phyloP scores from a whole-genome alignment of 2,888 invertebrate genomes.

The Mythimna loreyi region DNA sequence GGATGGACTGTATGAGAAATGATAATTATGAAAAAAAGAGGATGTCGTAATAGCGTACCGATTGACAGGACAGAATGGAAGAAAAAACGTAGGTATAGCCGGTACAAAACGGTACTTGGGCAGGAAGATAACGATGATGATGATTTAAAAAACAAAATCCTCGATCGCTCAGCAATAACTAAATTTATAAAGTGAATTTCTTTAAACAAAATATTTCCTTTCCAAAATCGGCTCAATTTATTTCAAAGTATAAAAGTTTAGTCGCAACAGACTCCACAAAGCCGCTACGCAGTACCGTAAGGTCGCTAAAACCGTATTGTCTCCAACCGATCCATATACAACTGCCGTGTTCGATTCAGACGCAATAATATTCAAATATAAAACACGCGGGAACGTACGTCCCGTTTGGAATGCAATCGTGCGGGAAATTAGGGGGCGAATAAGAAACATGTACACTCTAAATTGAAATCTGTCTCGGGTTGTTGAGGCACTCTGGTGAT shows the following conservation, averaged over 20 bases:
- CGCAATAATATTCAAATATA: conserved; percentile 67
- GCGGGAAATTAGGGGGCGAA: conserved; percentile 78
- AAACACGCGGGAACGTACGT: conserved; percentile 66
- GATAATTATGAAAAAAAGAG: too few species aligned
- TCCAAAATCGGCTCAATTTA: too few species aligned
- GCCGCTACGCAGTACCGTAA: conserved; percentile 1
- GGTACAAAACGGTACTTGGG: too few species aligned
- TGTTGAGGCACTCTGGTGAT: conserved; percentile 62
- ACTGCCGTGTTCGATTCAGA: conserved; percentile 53
- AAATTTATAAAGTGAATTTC: too few species aligned
- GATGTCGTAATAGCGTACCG: too few species aligned
- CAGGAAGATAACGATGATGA: too few species aligned
- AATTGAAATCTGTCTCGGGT: conserved; percentile 79
- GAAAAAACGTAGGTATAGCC: too few species aligned
- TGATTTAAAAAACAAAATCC: too few species aligned
- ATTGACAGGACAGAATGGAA: too few species aligned
- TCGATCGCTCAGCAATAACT: too few species aligned
- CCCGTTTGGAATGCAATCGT: conserved; percentile 74
- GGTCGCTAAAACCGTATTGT: conserved; percentile 8
- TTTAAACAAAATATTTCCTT: too few species aligned
- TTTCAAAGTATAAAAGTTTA: background rate
- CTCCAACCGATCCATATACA: conserved; percentile 30
- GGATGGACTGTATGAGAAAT: too few species aligned
- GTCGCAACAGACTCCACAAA: background rate
- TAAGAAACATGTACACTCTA: conserved; percentile 77